A percentile compares a stretch with the other conserved stretches of the same genome.
These are phyloP conservation scores for Platichthys flesus DNA, from an alignment of 2,113 vertebrate species.

Conservation along the genomic window DNA sequence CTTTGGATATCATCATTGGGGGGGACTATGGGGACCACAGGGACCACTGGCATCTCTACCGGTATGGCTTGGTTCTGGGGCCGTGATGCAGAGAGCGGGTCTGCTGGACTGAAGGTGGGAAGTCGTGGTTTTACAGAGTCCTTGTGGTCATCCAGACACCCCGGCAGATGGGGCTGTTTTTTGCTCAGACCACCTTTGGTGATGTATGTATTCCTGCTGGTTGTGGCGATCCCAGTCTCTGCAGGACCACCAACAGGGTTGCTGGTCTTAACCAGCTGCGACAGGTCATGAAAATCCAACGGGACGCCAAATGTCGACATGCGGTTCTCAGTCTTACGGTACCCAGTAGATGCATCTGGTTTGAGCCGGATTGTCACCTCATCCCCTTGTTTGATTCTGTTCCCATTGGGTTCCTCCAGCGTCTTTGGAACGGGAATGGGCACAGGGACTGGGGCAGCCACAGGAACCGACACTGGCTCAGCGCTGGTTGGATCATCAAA, in stretches of 20 bases:
- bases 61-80: constrained; percentile 60
- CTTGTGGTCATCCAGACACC: constrained; percentile 6
- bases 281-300: constrained; percentile 67
- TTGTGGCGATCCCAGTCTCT: background rate
- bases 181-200: constrained; percentile 15
- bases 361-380: constrained; percentile 77
- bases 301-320: constrained; percentile 83
- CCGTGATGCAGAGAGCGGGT: constrained; percentile 37
- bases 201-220: constrained; percentile 23
- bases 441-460: background rate
- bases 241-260: background rate
- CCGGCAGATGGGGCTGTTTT: constrained; percentile 31
- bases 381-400: constrained; percentile 45
- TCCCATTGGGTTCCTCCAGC: constrained; percentile 48
- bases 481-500: constrained; percentile 51
- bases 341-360: constrained; percentile 25
- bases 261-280: background rate
- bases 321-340: constrained; percentile 79
- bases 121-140: constrained; percentile 56
- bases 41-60: constrained; percentile 70
- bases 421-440: constrained; percentile 54
- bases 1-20: background rate
- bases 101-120: constrained; percentile 73
- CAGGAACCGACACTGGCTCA: constrained; percentile 17
- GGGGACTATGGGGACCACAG: constrained; percentile 50